Base-by-base conservation (phyloP, 2,797 vertebrate species). In the Cheirogaleus major region DNA sequence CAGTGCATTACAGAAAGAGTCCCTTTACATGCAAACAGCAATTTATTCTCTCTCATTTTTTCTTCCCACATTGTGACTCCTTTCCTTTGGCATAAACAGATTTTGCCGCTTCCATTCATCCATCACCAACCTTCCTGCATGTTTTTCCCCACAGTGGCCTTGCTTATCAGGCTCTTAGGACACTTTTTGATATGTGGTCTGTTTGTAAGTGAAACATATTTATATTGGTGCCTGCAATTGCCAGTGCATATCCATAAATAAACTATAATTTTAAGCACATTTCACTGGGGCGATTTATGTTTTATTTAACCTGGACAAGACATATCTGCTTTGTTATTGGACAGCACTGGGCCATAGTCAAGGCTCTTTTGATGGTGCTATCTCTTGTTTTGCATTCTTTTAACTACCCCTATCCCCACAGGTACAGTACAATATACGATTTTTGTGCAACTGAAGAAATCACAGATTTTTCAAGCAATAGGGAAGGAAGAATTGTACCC, bases 251-350 rank as follows among this genome's bases (percentile, higher is more conserved):
- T 48, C 75, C 59, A 89, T 94, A 96, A 96, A 97, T 92, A 95
- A 91, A 55, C 30, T 89, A 2, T 8, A 72, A 95, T 89, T 97
- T 93, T 93, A 89, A 93, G 59, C 32, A 63, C 87, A 92, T 67
- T 96, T 95, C 63, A 91, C 41, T 63, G 27, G 13, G 17, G 20
- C 2, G 0, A 95, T 50, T 91, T 86, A 96, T 67, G 52, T 92
- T 94, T 97, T 91, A 72, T 94, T 96, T 86, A 86, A 93, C 25
- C n/a, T 67, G 9, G 20, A 80, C 52, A 91, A 82, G 82, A 88
- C 12, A 86, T 52, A 89, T 7, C n/a, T 93, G 25, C 78, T 94
- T 75, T 91, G 63, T 86, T 79, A 70, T n/a, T 75, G 38, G 38
- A 50, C 4, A 83, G 61, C 22, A 25, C 2, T 86, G 15, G 35